phyloP scores from a whole-genome alignment of 2,113 vertebrate genomes.

The Thamnaconus septentrionalis region DNA sequence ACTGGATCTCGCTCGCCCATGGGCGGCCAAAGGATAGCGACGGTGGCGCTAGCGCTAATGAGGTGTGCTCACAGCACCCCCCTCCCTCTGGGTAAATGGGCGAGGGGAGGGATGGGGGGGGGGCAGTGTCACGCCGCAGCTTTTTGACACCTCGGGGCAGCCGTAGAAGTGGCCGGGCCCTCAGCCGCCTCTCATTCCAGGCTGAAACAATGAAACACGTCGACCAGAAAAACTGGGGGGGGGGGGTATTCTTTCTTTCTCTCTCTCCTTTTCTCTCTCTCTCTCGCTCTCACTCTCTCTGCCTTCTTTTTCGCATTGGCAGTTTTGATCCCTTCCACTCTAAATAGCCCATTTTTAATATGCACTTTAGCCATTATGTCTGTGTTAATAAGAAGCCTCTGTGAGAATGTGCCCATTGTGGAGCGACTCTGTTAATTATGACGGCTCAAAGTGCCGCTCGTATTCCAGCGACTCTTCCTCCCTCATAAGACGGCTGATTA shows the following conservation, averaged over 20 bases:
- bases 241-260: too few species aligned
- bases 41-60: constrained; percentile 59
- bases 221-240: constrained; percentile 46
- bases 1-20: constrained; percentile 50
- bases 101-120: too few species aligned
- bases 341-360: constrained; percentile 67
- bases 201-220: constrained; percentile 55
- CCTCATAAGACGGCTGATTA: constrained; percentile 63
- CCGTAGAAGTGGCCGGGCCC: constrained; percentile 43
- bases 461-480: constrained; percentile 62
- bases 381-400: constrained; percentile 69
- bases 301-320: constrained; percentile 40
- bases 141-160: constrained; percentile 61
- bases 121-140: constrained; percentile 55
- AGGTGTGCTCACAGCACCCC: constrained; percentile 54
- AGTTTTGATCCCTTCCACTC: constrained; percentile 67
- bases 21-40: constrained; percentile 62
- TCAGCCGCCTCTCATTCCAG: constrained; percentile 42
- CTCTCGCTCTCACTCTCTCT: too few species aligned
- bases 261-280: too few species aligned
- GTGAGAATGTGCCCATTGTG: constrained; percentile 71
- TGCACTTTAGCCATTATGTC: constrained; percentile 66
- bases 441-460: constrained; percentile 66
- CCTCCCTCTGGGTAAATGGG: constrained; percentile 8
- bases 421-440: constrained; percentile 74